Percentiles rank a stretch among this genome's conserved stretches.
phyloP scores from a whole-genome alignment of 2,888 invertebrate genomes.

The Callyntrura guangdongensis region DNA sequence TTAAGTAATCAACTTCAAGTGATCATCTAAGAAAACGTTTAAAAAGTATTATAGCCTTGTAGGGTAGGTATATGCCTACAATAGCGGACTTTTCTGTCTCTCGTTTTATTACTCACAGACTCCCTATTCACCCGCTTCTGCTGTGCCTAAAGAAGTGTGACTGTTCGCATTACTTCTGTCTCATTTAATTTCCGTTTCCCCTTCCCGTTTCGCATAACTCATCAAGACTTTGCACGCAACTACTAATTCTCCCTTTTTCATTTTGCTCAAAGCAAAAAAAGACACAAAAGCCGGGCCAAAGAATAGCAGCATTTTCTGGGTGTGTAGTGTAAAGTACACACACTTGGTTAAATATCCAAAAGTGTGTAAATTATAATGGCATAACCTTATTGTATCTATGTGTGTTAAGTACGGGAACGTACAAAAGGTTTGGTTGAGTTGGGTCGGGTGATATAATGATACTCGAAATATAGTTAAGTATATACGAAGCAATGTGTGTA shows the following conservation, averaged over 20 bases:
- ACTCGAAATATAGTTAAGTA: too few species aligned
- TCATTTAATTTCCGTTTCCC: slow-evolving; percentile 82
- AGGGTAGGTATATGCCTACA: too few species aligned
- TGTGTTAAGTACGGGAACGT: slow-evolving; percentile 20
- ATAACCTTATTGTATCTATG: slow-evolving; percentile 18
- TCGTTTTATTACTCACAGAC: background rate
- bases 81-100: slow-evolving; percentile 12
- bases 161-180: slow-evolving; percentile 83
- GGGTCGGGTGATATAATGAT: background rate
- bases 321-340: slow-evolving; percentile 38
- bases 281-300: slow-evolving; percentile 61
- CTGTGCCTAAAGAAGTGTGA: slow-evolving; percentile 75
- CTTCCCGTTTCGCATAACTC: slow-evolving; percentile 78
- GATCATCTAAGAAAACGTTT: slow-evolving; percentile 52
- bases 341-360: background rate
- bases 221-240: slow-evolving; percentile 78
- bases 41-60: slow-evolving; percentile 32
- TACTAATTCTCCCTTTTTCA: slow-evolving; percentile 74
- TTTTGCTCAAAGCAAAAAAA: slow-evolving; percentile 62
- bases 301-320: slow-evolving; percentile 44
- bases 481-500: too few species aligned
- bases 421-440: slow-evolving; percentile 14
- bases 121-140: slow-evolving; percentile 16
- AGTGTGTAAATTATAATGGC: slow-evolving; percentile 24
- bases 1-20: slow-evolving; percentile 54